Evolutionary conservation across 2,797 vertebrate genomes (phyloP).

Genomic region (Masticophis lateralis): DNA sequence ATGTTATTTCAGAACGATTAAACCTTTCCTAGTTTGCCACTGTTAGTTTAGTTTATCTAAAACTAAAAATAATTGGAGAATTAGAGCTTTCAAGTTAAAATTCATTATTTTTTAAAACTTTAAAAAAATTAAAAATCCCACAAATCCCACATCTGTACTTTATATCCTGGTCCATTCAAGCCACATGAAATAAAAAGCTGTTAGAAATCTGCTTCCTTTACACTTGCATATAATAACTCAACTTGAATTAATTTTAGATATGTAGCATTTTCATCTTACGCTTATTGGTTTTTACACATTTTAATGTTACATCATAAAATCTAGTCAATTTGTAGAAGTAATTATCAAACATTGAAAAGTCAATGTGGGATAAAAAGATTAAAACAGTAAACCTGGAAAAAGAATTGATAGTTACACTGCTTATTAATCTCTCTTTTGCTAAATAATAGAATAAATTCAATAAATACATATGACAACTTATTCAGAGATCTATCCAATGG

Average conservation of each 20-base stretch:
- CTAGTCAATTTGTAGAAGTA: background rate
- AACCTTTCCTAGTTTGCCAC: background rate
- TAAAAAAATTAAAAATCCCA: background rate
- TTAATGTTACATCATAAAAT: background rate
- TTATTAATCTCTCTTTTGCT: constrained; percentile 17
- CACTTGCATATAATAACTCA: constrained; percentile 26
- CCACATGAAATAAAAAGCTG: background rate
- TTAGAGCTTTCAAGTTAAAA: background rate
- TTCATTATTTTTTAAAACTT: constrained; percentile 6
- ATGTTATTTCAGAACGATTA: background rate
- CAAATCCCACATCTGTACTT: background rate
- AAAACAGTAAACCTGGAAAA: constrained; percentile 21
- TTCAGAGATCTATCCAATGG: background rate
- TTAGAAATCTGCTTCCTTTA: constrained; percentile 13
- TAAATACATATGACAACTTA: background rate
- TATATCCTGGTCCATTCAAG: background rate
- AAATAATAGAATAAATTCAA: background rate
- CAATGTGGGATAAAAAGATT: background rate
- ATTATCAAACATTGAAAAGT: constrained; percentile 27
- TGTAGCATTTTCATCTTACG: background rate
- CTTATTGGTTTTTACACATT: background rate
- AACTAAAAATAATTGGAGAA: background rate
- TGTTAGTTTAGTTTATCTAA: background rate
- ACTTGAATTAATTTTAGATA: constrained; percentile 38
- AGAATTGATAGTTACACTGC: constrained; percentile 30